Base-by-base conservation (phyloP, 2,113 vertebrate species). In the Oreotragus oreotragus region DNA sequence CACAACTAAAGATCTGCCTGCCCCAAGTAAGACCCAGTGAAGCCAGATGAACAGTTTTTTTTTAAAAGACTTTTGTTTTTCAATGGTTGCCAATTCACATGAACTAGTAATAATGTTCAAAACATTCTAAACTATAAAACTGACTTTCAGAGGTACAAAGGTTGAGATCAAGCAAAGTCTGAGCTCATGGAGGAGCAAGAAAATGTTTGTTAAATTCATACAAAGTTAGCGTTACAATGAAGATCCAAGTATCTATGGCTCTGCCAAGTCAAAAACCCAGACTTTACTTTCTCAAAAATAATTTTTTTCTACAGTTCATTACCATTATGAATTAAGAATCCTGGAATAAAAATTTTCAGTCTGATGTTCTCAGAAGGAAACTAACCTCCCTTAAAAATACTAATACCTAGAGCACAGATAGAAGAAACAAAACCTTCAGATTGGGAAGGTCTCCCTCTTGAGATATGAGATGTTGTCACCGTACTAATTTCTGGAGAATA, bases 311-410 rank as follows among this genome's bases (percentile, higher is more conserved):
- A 14, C 2, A 33, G 27, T 5, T 58, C 23, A 92, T 89, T 81
- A 33, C 28, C 77, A 49, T 80, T 49, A 33, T 33, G 28, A 95
- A 87, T 45, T 17, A 92, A 60, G 19, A 53, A 47, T 81, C 15
- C 4, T 91, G 64, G 57, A 81, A 87, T 66, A 77, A 95, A 96
- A 58, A 23, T 6, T 53, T 90, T 85, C n/a, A 55, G 27, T 93
- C 93, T 60, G 51, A 81, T 91, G 23, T 33, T 94, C 70, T 92
- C 66, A 97, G 94, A 86, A 39, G 64, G 84, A 94, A 92, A 21
- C 10, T 25, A 27, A 27, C 57, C 23, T 58, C 23, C 57, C 57
- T 90, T 94, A 64, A 58, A 53, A 77, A 62, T 97, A 47, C n/a
- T 60, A 62, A 89, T 60, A 51, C 12, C 49, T 60, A 21, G 15